Conservation (phyloP, 2,797 vertebrate genomes). For the Tenualosa thibaudeaui region DNA sequence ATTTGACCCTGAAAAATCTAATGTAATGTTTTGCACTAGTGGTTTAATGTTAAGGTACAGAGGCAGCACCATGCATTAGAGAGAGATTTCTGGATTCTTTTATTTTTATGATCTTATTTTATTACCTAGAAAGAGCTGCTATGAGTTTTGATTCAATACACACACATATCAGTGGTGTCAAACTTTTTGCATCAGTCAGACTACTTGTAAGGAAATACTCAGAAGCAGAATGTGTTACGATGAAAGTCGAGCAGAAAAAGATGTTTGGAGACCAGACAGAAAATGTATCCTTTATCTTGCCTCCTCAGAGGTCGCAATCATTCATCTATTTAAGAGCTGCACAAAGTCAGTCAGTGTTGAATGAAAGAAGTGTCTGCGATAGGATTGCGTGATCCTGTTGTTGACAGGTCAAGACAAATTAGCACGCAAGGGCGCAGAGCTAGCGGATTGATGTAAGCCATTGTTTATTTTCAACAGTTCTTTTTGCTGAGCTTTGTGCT, state of each 20-base stretch:
- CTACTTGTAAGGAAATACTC: not conserved
- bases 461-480: slow-evolving; percentile 10
- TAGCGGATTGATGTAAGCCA: not conserved
- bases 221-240: not conserved
- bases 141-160: not conserved
- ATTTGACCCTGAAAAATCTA: not conserved
- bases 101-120: not conserved
- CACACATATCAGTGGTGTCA: not conserved
- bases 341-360: not conserved
- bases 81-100: not conserved
- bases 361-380: not conserved
- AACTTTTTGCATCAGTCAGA: not conserved
- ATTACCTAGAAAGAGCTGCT: not conserved
- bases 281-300: not conserved
- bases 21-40: not conserved
- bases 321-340: not conserved
- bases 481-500: slow-evolving; percentile 9
- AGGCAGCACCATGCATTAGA: not conserved
- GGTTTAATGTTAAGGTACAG: not conserved
- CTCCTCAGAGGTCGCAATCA: not conserved
- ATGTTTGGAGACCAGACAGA: not conserved
- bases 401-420: slow-evolving; percentile 2
- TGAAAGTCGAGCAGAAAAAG: not conserved
- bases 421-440: not conserved
- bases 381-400: not conserved